Base-by-base conservation (phyloP, 2,113 vertebrate genomes). In the Himantopus leucocephalus region DNA sequence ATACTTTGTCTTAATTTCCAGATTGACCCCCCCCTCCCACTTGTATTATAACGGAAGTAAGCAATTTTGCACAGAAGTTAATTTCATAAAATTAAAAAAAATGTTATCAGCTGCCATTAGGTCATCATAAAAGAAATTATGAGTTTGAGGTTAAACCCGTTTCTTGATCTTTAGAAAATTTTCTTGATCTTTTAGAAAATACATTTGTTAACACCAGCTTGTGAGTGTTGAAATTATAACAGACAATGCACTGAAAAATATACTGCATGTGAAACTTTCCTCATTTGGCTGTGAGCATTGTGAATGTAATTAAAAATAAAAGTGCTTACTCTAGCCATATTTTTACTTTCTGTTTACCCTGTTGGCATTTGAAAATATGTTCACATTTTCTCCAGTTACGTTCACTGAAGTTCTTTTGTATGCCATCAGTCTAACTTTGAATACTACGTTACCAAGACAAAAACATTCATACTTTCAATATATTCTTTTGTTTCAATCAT, bases 1-100 rank as follows among this genome's bases (percentile, higher is more conserved):
- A 62, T 29, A 60, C 1, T 47, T 59, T 29, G 27, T 63, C 47
- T 39, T 72, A 37, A 39, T 35, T 70, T 85, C 48, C 58, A 73
- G 35, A 48, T 11, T 73, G 48, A 60, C 55, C 0, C 3, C 2
- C 2, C 11, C 1, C 3, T 8, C 2, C 9, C 11, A 39, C 6
- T 52, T 64, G 3, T 43, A 18, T 39, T 55, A 43, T 34, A 35
- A 85, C 23, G 12, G 39, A 72, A 85, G 9, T 13, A 14, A 37
- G 4, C 29, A 72, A 68, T 64, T 68, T 80, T 76, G 4, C 9
- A 58, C 17, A 75, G 9, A 32, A 67, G 1, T 12, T 92, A 27
- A 85, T 81, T 89, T 81, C 21, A 78, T 43, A 67, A 21, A 63
- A 70, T 37, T 12, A 78, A 50, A 47, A n/a, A 43, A 21, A 72